Percentiles rank a stretch among this genome's conserved stretches.
phyloP scores from a whole-genome alignment of 2,888 invertebrate species.

The Meganola albula region DNA sequence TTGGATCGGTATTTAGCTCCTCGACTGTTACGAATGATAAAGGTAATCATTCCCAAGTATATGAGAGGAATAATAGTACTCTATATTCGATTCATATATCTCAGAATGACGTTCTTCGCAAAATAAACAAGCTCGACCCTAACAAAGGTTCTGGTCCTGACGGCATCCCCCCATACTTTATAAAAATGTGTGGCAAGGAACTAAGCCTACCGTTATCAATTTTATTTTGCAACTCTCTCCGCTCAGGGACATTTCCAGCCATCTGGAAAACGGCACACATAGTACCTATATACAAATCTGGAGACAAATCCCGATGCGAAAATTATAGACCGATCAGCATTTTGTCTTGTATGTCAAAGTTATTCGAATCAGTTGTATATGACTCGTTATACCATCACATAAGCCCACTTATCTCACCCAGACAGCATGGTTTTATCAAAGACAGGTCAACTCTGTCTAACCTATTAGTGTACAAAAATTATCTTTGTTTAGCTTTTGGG shows the following conservation, averaged over 20 bases:
- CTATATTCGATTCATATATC: background rate
- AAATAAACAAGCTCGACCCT: background rate
- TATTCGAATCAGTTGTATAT: slow-evolving; percentile 9
- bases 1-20: slow-evolving; percentile 4
- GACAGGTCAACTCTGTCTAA: slow-evolving; percentile 8
- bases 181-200: background rate
- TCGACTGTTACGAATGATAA: background rate
- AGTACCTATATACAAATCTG: slow-evolving; percentile 15
- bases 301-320: slow-evolving; percentile 7
- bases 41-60: background rate
- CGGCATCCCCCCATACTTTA: background rate
- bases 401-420: slow-evolving; percentile 2
- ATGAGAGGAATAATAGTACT: background rate
- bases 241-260: slow-evolving; percentile 10
- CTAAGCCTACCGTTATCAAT: background rate
- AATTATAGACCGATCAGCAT: slow-evolving; percentile 9
- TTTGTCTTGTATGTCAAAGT: slow-evolving; percentile 9
- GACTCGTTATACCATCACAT: slow-evolving; percentile 4
- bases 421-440: slow-evolving; percentile 10
- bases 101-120: background rate
- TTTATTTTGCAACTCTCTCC: slow-evolving; percentile 15
- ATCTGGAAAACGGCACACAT: slow-evolving; percentile 16
- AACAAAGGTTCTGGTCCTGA: background rate
- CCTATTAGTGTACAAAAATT: slow-evolving; percentile 7
- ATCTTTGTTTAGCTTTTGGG: slow-evolving; percentile 6